Evolutionary conservation across 2,797 vertebrate genomes (phyloP), one percentile per base, ranked within the genome.

Genomic region (Chelon labrosus): DNA sequence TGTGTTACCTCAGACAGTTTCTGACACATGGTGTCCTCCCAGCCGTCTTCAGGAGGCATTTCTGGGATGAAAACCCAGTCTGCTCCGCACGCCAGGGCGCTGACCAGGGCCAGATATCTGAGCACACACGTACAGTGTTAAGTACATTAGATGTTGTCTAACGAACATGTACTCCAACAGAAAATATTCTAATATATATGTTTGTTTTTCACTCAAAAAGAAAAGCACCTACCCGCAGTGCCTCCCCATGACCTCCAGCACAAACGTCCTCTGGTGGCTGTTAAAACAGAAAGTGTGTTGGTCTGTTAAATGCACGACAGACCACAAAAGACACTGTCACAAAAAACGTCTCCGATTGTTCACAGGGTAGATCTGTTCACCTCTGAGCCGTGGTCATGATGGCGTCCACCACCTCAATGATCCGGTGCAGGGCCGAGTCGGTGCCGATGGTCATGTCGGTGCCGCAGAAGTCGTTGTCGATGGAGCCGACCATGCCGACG

Each of bases 381-480:
- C 98, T 99, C 91, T 98, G 98, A 65, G 98, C 98, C 0, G 98
- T 99, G 39, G 98, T 99, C 96, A 97, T 98, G 92, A 99, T 99
- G 76, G 98, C 98, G 54, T 99, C 98, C 67, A 99, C 94, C 54
- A 99, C 98, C 88, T 99, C 98, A 10, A 99, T 99, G 90, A 99
- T 99, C 46, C 98, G 93, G 80, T 99, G 98, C 85, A 99, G 91
- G 2, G 98, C 98, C 0, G 98, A 99, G 92, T 99, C 98, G 0
- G 98, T 99, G 61, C 98, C 98, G 39, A 99, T 99, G 31, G 98
- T 99, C 97, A 99, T 99, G 88, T 99, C 98, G 0, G 98, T 99
- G 80, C 98, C 98, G 5, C 98, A 99, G 92, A 99, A 99, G 87
- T 99, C 98, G 1, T 99, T 99, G 89, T 99, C 98, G 14, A 99